Conservation (phyloP, 2,888 invertebrate genomes). For the Adelphocoris suturalis region DNA sequence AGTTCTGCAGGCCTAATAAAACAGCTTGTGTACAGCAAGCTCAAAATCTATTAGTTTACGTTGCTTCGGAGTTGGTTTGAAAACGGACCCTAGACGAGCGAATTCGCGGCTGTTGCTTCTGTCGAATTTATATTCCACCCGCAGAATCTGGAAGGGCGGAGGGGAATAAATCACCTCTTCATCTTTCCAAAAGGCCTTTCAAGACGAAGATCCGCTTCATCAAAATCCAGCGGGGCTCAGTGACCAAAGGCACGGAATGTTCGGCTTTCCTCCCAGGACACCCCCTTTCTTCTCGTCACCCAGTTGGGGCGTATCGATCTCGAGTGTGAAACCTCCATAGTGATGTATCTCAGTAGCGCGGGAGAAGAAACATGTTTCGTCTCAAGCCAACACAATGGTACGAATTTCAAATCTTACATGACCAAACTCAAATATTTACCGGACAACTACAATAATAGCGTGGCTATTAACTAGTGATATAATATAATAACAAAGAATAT, state of each 20-base stretch:
- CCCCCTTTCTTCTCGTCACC: background rate
- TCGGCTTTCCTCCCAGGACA: background rate
- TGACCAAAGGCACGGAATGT: slow-evolving; percentile 19
- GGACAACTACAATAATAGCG: too few species aligned
- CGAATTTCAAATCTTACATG: background rate
- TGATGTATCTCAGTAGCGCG: background rate
- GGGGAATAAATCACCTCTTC: background rate
- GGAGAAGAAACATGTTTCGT: background rate
- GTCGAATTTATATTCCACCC: background rate
- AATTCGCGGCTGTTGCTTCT: too few species aligned
- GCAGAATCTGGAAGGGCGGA: background rate
- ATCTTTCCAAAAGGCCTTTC: background rate
- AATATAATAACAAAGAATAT: too few species aligned
- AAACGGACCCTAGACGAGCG: too few species aligned
- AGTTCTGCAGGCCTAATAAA: too few species aligned
- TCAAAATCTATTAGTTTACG: too few species aligned
- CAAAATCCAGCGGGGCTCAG: slow-evolving; percentile 14
- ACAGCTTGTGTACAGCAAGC: too few species aligned
- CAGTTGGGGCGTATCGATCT: background rate
- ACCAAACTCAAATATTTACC: too few species aligned
- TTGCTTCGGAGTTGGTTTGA: too few species aligned
- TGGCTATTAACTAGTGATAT: too few species aligned
- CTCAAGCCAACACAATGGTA: background rate
- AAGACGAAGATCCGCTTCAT: background rate
- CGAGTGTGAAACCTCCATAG: background rate